A percentile compares a stretch with the other conserved stretches of the same genome.
Evolutionary conservation across 1,140 invertebrate genomes (phyloP).

Genomic region (Papilio glaucus): DNA sequence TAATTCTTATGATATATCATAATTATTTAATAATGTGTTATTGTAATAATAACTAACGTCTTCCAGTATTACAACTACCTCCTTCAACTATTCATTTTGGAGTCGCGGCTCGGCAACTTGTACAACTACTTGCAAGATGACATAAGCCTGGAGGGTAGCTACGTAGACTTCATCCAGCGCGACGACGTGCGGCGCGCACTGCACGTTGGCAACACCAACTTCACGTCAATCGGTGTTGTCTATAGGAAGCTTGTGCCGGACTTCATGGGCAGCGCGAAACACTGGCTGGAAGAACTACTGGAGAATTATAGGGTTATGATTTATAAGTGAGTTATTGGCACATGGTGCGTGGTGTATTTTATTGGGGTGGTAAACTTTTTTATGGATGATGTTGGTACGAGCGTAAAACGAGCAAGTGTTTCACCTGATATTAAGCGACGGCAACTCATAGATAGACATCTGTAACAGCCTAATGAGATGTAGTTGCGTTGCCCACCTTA

Average conservation of each 20-base stretch:
- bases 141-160: slow-evolving; percentile 70
- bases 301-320: slow-evolving; percentile 86
- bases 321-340: slow-evolving; percentile 69
- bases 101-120: slow-evolving; percentile 83
- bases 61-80: slow-evolving; percentile 79
- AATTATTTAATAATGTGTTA: too few relatives aligned
- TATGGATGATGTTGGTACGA: too few relatives aligned
- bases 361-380: too few relatives aligned
- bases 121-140: slow-evolving; percentile 88
- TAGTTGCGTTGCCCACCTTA: too few relatives aligned
- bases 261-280: slow-evolving; percentile 90
- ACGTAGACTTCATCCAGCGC: slow-evolving; percentile 85
- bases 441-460: too few relatives aligned
- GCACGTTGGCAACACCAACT: slow-evolving; percentile 84
- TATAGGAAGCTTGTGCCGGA: slow-evolving; percentile 88
- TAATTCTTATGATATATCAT: too few relatives aligned
- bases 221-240: slow-evolving; percentile 83
- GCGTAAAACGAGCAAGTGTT: too few relatives aligned
- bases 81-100: slow-evolving; percentile 84
- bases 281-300: slow-evolving; percentile 87
- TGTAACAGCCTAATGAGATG: too few relatives aligned
- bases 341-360: too few relatives aligned
- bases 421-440: too few relatives aligned
- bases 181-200: slow-evolving; percentile 85
- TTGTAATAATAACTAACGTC: not conserved